phyloP scores from a whole-genome alignment of 2,888 invertebrate species.

The Brassicogethes aeneus region DNA sequence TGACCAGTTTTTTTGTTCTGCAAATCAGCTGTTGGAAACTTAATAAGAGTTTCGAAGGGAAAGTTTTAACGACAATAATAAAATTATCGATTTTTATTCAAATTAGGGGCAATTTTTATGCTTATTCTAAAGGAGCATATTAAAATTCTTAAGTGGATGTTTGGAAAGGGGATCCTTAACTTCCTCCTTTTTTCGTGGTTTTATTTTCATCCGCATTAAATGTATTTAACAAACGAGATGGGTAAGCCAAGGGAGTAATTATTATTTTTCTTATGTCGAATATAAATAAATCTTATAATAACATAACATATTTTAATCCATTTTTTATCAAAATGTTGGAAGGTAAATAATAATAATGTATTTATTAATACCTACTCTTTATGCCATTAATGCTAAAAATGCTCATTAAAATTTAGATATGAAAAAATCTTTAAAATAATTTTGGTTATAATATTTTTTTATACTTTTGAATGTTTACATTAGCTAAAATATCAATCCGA shows the following conservation, averaged over 20 bases:
- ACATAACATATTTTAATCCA: too few relatives aligned
- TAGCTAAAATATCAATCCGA: too few relatives aligned
- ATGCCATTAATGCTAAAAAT: too few relatives aligned
- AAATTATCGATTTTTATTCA: slow-evolving; percentile 30
- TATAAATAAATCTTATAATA: too few relatives aligned
- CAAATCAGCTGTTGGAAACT: slow-evolving; percentile 16
- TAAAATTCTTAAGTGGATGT: slow-evolving; percentile 32
- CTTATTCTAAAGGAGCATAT: slow-evolving; percentile 25
- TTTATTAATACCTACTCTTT: too few relatives aligned
- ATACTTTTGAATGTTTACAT: too few relatives aligned
- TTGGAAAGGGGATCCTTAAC: slow-evolving; percentile 8
- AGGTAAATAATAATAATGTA: too few relatives aligned
- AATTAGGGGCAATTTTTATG: slow-evolving; percentile 29
- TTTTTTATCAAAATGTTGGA: too few relatives aligned
- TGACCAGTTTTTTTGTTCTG: too few relatives aligned
- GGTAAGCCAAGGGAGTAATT: background rate
- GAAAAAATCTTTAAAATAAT: too few relatives aligned
- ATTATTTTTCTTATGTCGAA: background rate
- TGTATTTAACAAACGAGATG: background rate
- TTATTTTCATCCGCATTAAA: background rate
- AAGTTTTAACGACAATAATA: slow-evolving; percentile 13
- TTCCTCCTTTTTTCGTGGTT: background rate
- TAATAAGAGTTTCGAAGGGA: slow-evolving; percentile 6
- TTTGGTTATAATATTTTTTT: too few relatives aligned
- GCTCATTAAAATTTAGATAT: too few relatives aligned